A percentile compares a stretch with the other conserved stretches of the same genome.
These are phyloP conservation scores for Suillia variegata DNA, from an alignment of 2,888 invertebrate genomes.

Conservation along the genomic window DNA sequence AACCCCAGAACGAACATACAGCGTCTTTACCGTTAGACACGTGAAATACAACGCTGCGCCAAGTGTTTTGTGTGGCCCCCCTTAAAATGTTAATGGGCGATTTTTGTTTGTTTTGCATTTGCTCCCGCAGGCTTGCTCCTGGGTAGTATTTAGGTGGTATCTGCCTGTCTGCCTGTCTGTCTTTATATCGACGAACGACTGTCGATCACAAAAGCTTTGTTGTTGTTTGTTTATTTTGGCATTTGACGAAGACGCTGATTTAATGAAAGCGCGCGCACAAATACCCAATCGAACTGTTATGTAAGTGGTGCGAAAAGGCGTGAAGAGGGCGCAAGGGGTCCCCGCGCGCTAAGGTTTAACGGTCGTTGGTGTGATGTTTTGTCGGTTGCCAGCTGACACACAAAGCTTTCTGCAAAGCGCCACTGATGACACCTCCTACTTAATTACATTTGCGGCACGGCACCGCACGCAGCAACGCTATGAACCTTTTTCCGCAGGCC, in stretches of 20 bases:
- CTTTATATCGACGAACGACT: too few relatives aligned
- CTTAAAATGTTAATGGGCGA: not conserved
- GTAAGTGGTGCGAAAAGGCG: not conserved
- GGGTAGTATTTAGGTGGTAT: too few relatives aligned
- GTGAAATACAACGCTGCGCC: not conserved
- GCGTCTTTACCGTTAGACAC: not conserved
- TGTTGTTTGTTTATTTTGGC: conserved; percentile 5
- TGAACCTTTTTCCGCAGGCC: not conserved
- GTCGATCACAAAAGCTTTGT: too few relatives aligned
- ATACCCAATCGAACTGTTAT: conserved; percentile 12
- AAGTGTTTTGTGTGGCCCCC: too few relatives aligned
- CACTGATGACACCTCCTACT: not conserved
- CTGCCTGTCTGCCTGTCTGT: too few relatives aligned
- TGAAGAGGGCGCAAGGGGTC: too few relatives aligned
- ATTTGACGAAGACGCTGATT: conserved; percentile 20
- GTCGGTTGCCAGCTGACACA: too few relatives aligned
- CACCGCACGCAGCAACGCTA: not conserved
- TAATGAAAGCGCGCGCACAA: conserved; percentile 15
- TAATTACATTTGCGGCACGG: not conserved
- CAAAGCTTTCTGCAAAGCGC: too few relatives aligned
- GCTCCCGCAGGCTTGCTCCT: too few relatives aligned
- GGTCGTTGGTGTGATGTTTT: too few relatives aligned
- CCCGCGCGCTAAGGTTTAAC: too few relatives aligned
- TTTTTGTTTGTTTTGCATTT: not conserved
- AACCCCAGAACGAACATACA: not conserved